Evolutionary conservation across 1,140 invertebrate genomes (phyloP).

Genomic region (Drosophila simulans): DNA sequence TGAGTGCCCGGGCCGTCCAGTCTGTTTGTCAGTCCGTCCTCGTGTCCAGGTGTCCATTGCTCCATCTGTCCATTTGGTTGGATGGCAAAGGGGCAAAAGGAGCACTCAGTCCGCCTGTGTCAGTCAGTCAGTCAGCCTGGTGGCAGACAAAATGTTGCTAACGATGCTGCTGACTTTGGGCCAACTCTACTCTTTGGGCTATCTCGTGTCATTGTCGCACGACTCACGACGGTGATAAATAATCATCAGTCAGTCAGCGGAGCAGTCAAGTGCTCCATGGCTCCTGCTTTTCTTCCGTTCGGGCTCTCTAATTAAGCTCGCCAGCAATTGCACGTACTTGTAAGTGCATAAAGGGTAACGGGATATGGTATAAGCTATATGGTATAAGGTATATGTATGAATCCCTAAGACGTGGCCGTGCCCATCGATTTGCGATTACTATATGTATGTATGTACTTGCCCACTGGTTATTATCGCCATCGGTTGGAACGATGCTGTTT

Average conservation of each 20-base stretch:
- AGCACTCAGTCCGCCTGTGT: constrained; percentile 13
- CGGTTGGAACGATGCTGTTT: constrained; percentile 35
- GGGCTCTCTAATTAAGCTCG: constrained; percentile 71
- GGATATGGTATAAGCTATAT: constrained; percentile 16
- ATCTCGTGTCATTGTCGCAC: constrained; percentile 80
- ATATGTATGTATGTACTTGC: constrained; percentile 4
- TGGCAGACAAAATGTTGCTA: constrained; percentile 75
- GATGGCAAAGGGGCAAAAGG: constrained; percentile 18
- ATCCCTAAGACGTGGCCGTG: constrained; percentile 32
- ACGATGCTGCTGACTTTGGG: constrained; percentile 56
- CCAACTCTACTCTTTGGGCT: constrained; percentile 32
- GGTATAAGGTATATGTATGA: neutral
- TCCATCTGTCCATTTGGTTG: neutral
- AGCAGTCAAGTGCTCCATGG: constrained; percentile 37
- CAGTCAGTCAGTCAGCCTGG: constrained; percentile 51
- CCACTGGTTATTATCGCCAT: constrained; percentile 68
- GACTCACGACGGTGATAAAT: constrained; percentile 82
- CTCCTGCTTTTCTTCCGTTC: constrained; percentile 17
- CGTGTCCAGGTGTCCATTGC: constrained; percentile 3
- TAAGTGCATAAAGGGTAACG: constrained; percentile 80
- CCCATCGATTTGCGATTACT: constrained; percentile 44
- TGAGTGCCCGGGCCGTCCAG: constrained; percentile 51
- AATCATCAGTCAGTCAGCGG: constrained; percentile 67
- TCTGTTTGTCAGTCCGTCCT: constrained; percentile 17
- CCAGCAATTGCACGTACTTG: constrained; percentile 71